Conservation (phyloP, 2,113 vertebrate species). For the Formicarius rufipectus region DNA sequence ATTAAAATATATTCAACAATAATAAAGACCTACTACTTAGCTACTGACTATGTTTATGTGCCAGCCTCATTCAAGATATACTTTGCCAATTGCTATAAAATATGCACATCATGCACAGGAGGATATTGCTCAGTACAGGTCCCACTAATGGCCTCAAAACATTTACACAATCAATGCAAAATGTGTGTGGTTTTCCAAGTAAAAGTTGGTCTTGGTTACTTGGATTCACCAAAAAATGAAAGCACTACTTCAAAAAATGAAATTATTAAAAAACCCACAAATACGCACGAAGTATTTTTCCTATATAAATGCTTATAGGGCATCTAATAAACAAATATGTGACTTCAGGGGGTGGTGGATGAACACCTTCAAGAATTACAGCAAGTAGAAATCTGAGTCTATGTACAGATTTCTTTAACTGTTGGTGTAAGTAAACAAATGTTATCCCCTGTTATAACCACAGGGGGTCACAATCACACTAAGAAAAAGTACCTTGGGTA, state of each 20-base stretch:
- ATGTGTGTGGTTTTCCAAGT: background rate
- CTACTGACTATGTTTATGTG: background rate
- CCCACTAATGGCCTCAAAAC: background rate
- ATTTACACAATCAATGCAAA: background rate
- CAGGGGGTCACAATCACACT: conserved; percentile 61
- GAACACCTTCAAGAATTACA: background rate
- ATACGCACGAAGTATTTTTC: background rate
- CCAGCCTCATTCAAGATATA: background rate
- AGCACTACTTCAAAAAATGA: background rate
- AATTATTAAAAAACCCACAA: accelerated
- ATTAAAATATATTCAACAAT: background rate
- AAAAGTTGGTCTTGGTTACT: background rate
- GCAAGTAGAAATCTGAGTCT: background rate
- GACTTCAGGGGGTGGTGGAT: background rate
- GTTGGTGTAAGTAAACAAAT: background rate
- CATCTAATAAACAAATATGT: background rate
- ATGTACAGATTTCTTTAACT: background rate
- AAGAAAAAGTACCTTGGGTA: background rate
- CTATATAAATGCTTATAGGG: background rate
- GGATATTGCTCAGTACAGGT: background rate
- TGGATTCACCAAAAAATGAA: background rate
- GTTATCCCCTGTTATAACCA: conserved; percentile 24
- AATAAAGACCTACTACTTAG: background rate
- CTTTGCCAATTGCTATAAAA: background rate
- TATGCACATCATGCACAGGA: background rate